Evolutionary conservation across 2,113 vertebrate genomes (phyloP).

Genomic region (Coregonus clupeaformis): DNA sequence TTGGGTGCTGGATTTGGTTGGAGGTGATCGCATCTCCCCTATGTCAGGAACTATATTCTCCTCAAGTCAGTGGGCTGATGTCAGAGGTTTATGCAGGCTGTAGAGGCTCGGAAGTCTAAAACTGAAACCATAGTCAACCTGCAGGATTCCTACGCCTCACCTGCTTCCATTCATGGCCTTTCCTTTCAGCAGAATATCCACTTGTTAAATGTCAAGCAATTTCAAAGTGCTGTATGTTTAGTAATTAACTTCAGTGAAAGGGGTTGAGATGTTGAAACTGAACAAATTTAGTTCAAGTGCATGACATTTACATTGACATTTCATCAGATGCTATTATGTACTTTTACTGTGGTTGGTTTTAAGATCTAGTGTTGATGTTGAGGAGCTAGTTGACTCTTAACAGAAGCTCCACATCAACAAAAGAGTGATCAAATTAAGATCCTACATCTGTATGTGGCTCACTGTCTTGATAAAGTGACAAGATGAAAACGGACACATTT

Average conservation of each 20-base stretch:
- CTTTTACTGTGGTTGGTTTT: constrained; percentile 7
- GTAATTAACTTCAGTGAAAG: constrained; percentile 37
- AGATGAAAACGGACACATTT: constrained; percentile 23
- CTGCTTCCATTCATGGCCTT: constrained; percentile 31
- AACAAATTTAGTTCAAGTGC: constrained; percentile 30
- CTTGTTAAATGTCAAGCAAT: constrained; percentile 63
- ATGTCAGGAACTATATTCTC: constrained; percentile 39
- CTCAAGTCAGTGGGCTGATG: constrained; percentile 8
- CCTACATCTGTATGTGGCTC: not conserved
- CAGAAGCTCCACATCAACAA: not conserved
- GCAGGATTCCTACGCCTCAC: constrained; percentile 19
- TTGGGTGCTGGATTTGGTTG: constrained; percentile 46
- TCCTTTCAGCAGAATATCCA: constrained; percentile 12
- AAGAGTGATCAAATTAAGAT: no score
- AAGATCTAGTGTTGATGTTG: constrained; percentile 9
- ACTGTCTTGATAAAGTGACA: constrained; percentile 31
- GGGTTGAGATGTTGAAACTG: constrained; percentile 39
- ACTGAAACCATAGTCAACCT: constrained; percentile 38
- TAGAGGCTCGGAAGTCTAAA: constrained; percentile 6
- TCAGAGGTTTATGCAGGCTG: not conserved
- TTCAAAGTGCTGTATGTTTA: constrained; percentile 46
- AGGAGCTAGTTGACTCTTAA: not conserved
- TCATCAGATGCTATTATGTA: no score
- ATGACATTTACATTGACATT: constrained; percentile 62
- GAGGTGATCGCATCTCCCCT: constrained; percentile 34